phyloP scores from a whole-genome alignment of 2,797 vertebrate species.

The Oreortyx pictus region DNA sequence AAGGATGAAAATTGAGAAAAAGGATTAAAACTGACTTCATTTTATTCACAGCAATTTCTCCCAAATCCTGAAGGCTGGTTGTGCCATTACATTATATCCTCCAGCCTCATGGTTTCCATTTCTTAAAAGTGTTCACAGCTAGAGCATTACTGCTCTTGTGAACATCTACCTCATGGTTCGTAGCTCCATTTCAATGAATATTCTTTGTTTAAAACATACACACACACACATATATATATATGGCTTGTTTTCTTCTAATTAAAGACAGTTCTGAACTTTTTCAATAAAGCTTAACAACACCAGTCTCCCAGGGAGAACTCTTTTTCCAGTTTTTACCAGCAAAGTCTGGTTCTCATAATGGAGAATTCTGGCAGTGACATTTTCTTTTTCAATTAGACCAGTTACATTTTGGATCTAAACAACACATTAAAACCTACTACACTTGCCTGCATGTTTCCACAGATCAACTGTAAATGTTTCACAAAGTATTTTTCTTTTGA shows the following conservation, averaged over 20 bases:
- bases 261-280: not conserved
- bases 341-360: not conserved
- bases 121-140: not conserved
- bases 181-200: not conserved
- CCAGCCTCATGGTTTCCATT: not conserved
- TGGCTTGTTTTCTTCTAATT: not conserved
- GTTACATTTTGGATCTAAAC: not conserved
- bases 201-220: not conserved
- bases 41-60: conserved; percentile 11
- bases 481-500: not conserved
- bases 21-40: conserved; percentile 1
- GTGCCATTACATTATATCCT: not conserved
- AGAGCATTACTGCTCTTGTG: not conserved
- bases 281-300: not conserved
- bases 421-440: not conserved
- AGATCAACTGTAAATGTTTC: not conserved
- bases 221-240: not conserved
- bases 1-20: conserved; percentile 50
- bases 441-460: not conserved
- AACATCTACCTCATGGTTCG: not conserved
- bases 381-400: conserved; percentile 49
- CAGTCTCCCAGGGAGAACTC: not conserved
- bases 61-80: not conserved
- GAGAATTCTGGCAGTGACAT: not conserved
- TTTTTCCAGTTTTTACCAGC: not conserved